Evolutionary conservation across 2,888 invertebrate species (phyloP).

Genomic region (Phyllotreta striolata): DNA sequence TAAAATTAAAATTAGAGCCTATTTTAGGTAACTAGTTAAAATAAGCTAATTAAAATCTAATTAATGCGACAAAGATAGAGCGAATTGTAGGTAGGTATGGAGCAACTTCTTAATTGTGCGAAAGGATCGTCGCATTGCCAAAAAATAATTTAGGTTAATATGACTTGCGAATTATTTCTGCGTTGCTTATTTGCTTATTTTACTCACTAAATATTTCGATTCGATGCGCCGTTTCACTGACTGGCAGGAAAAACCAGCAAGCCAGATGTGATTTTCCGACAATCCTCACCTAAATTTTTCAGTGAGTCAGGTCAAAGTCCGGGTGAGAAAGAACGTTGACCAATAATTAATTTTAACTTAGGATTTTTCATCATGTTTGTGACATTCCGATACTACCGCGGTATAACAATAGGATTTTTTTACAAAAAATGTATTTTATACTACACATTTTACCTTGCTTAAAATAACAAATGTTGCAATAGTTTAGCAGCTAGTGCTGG

Average conservation of each 20-base stretch:
- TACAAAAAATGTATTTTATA: too few relatives aligned
- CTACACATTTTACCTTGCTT: too few relatives aligned
- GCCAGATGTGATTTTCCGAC: slow-evolving; percentile 21
- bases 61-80: too few relatives aligned
- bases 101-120: slow-evolving; percentile 7
- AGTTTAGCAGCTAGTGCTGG: too few relatives aligned
- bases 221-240: slow-evolving; percentile 1
- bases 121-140: slow-evolving; percentile 20
- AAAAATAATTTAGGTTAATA: slow-evolving; percentile 29
- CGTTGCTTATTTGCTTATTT: slow-evolving; percentile 13
- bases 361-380: too few relatives aligned
- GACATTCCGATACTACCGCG: too few relatives aligned
- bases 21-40: too few relatives aligned
- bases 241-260: slow-evolving; percentile 23
- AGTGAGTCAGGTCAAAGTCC: slow-evolving; percentile 28
- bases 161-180: slow-evolving; percentile 20
- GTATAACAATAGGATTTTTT: too few relatives aligned
- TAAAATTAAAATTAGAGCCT: slow-evolving; percentile 42
- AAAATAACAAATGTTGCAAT: too few relatives aligned
- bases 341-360: too few relatives aligned
- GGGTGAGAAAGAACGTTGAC: slow-evolving; percentile 6
- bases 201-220: slow-evolving; percentile 4
- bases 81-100: background rate
- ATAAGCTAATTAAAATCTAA: slow-evolving; percentile 3
- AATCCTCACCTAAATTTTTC: slow-evolving; percentile 13